These are phyloP conservation scores for Valencia hispanica DNA, from an alignment of 2,797 vertebrate genomes.

Conservation along the genomic window DNA sequence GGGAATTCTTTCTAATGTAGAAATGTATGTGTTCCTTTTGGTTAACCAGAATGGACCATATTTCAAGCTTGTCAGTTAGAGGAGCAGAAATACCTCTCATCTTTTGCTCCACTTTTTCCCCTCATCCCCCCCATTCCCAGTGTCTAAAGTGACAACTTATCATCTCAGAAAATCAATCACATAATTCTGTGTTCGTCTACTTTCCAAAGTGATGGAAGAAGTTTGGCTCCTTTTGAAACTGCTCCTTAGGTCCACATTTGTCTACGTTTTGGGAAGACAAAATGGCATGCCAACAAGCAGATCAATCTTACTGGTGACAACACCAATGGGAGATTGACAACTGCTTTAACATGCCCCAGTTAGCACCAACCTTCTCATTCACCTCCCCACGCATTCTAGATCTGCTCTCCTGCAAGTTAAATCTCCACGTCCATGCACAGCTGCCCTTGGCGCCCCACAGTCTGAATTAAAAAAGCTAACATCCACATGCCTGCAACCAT, in stretches of 20 bases:
- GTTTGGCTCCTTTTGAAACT: slow-evolving; percentile 60
- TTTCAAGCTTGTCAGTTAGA: slow-evolving; percentile 93
- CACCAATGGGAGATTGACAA: slow-evolving; percentile 52
- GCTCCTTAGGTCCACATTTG: slow-evolving; percentile 60
- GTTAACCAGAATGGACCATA: slow-evolving; percentile 99
- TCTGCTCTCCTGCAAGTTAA: slow-evolving; percentile 32
- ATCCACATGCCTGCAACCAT: slow-evolving; percentile 32
- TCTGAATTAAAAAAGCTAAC: slow-evolving; percentile 50
- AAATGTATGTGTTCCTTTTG: slow-evolving; percentile 99
- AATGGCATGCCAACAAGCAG: slow-evolving; percentile 62
- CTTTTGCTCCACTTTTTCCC: slow-evolving; percentile 66
- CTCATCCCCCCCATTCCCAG: slow-evolving; percentile 56
- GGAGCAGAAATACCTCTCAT: slow-evolving; percentile 88
- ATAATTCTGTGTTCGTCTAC: slow-evolving; percentile 70
- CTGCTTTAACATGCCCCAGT: slow-evolving; percentile 76
- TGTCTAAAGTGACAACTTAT: slow-evolving; percentile 81
- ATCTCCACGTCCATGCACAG: slow-evolving; percentile 54
- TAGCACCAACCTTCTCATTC: slow-evolving; percentile 61
- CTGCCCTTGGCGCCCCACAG: slow-evolving; percentile 13
- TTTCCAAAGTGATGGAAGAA: slow-evolving; percentile 63
- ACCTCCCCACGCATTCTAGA: slow-evolving; percentile 30
- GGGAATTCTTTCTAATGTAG: slow-evolving; percentile 97
- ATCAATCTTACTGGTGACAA: slow-evolving; percentile 63
- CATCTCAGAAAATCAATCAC: slow-evolving; percentile 81
- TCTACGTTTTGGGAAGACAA: slow-evolving; percentile 66